Evolutionary conservation across 1,140 invertebrate genomes (phyloP), one percentile per base, ranked within the genome.

Genomic region (Drosophila lacertosa): DNA sequence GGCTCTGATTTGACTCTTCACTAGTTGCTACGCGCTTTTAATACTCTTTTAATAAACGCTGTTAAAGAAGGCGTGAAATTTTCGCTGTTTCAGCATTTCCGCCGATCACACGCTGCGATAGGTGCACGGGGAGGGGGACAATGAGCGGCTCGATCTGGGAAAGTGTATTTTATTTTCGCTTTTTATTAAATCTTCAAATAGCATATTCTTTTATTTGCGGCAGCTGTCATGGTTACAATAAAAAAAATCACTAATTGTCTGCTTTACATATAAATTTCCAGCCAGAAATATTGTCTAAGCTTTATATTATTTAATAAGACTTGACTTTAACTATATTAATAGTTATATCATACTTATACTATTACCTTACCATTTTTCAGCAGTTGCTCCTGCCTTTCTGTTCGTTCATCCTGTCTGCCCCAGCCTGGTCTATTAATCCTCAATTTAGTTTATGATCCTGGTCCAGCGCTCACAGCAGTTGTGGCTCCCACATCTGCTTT

Each of bases 21-120:
- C 63, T 83, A 65, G 77, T 71, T 71, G 44, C 35, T 48, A 64
- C 54, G 51, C 37, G 45, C 74, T 62, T 84, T 44, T 68, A 73
- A 69, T 81, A 77, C 63, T 65, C 80, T 86, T 86, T 88, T 86
- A 82, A 88, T 86, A 88, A 88, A 86, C 66, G 76, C 50, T 86
- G 81, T 88, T 88, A 75, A 86, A 82, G 81, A 88, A 86, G 81
- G 81, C 81, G 81, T 86, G 81, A 86, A 86, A 86, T 77, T 82
- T 82, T 88, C 62, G 59, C 77, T 82, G 77, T 75, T 82, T 57
- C 70, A 82, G 66, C 70, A 72, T 88, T 86, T 88, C 82, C 82
- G 77, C 35, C 68, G 55, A 64, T 68, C 59, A 62, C 55, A 79
- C 60, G 82, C 81, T 80, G 81, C n/a, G 40, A 35, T 16, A 37